phyloP scores from a whole-genome alignment of 2,113 vertebrate genomes.

The Haemorhous mexicanus region DNA sequence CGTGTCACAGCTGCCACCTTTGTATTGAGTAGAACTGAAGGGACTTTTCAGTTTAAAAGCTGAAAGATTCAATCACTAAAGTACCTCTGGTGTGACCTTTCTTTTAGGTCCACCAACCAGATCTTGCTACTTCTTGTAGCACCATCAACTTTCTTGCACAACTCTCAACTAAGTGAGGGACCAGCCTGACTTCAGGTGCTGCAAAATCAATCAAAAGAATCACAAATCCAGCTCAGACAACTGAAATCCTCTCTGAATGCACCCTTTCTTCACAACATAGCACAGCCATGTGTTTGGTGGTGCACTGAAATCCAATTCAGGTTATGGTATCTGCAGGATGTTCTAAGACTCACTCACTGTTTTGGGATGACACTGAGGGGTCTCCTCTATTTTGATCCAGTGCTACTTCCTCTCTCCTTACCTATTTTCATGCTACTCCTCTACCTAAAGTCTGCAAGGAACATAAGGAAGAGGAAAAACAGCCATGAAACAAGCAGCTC shows the following conservation, averaged over 20 bases:
- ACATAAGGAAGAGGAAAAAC: background rate
- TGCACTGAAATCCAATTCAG: background rate
- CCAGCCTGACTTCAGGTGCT: rapidly evolving
- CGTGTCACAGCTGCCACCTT: background rate
- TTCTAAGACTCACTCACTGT: background rate
- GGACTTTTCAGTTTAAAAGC: background rate
- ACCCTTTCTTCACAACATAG: background rate
- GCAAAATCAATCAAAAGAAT: background rate
- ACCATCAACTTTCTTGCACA: background rate
- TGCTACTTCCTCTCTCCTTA: background rate
- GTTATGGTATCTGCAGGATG: background rate
- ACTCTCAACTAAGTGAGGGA: background rate
- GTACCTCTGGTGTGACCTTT: background rate
- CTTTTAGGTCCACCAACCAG: background rate
- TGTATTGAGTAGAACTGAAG: background rate
- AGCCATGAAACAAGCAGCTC: background rate
- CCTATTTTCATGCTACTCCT: background rate
- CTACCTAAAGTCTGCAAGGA: background rate
- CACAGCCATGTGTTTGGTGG: background rate
- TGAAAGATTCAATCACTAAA: background rate
- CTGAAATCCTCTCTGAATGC: background rate
- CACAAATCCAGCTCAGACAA: background rate
- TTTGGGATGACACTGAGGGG: background rate
- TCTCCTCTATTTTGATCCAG: background rate
- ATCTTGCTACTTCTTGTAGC: background rate